Conservation (phyloP, 2,797 vertebrate species). For the Mormyrops attenuatus region DNA sequence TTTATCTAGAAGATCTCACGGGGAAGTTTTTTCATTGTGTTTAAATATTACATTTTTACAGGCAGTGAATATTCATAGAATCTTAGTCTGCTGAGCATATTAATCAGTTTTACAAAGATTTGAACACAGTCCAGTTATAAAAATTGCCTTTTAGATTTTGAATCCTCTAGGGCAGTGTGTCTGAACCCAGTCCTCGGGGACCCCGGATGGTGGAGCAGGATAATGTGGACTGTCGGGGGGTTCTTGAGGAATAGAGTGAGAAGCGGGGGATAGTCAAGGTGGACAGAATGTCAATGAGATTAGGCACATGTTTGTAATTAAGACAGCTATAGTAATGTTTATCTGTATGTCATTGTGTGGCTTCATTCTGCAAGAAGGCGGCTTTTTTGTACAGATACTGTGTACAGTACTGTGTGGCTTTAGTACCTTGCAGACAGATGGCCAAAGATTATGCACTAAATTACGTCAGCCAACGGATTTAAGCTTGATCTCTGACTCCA, state of each 20-base stretch:
- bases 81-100: background rate
- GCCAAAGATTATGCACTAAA: conserved; percentile 10
- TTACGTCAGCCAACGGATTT: background rate
- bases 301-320: background rate
- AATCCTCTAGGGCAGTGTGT: background rate
- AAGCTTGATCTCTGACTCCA: background rate
- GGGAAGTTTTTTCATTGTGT: background rate
- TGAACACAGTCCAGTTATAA: background rate
- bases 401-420: background rate
- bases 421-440: background rate
- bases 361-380: background rate
- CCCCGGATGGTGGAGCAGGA: background rate
- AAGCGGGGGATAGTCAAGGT: background rate
- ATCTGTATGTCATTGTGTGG: background rate
- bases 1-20: background rate
- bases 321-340: background rate
- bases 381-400: background rate
- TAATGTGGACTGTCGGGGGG: background rate
- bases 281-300: background rate
- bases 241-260: background rate
- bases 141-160: background rate
- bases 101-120: background rate
- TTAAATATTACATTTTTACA: background rate
- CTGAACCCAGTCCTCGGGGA: background rate
- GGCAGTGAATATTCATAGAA: background rate